A percentile compares a stretch with the other conserved stretches of the same genome.
Conservation (phyloP, 2,888 invertebrate genomes). For the Aphelenchoides bicaudatus region DNA sequence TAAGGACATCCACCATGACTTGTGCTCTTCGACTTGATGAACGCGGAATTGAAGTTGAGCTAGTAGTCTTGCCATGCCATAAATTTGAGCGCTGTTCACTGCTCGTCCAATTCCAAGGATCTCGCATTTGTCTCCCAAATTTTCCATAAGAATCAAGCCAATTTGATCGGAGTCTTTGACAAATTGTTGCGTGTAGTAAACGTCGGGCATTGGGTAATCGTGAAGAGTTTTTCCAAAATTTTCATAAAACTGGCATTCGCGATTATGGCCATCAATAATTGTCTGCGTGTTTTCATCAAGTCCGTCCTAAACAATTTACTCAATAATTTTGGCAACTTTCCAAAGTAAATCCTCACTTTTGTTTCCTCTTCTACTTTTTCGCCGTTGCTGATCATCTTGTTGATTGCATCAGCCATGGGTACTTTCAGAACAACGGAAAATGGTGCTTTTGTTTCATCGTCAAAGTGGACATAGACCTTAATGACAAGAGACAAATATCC, state of each 20-base stretch:
- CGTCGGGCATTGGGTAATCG: slow-evolving; percentile 5
- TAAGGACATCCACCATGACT: not conserved
- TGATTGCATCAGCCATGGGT: slow-evolving; percentile 9
- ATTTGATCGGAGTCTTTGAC: too few relatives aligned
- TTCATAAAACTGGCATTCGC: slow-evolving; percentile 14
- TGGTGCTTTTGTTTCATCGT: not conserved
- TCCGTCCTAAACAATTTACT: not conserved
- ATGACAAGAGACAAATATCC: slow-evolving; percentile 8
- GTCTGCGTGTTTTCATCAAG: slow-evolving; percentile 8
- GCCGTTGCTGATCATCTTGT: slow-evolving; percentile 6
- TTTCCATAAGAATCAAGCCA: slow-evolving; percentile 11
- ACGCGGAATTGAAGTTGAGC: slow-evolving; percentile 12
- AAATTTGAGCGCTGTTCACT: slow-evolving; percentile 10
- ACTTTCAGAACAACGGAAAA: slow-evolving; percentile 10
- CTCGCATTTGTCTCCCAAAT: not conserved
- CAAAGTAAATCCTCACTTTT: too few relatives aligned
- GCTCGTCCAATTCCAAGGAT: slow-evolving; percentile 7
- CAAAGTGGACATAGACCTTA: slow-evolving; percentile 5
- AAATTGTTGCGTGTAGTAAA: slow-evolving; percentile 12
- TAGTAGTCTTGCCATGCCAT: not conserved
- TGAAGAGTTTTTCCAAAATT: not conserved
- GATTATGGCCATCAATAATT: slow-evolving; percentile 11
- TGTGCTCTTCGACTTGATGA: slow-evolving; percentile 5
- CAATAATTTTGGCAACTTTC: not conserved
- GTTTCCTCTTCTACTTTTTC: too few relatives aligned